phyloP scores from a whole-genome alignment of 1,140 invertebrate genomes.

The Caenorhabditis elegans region WBcel235 BX284602.5:7529001-7529500 shows the following conservation, averaged over 20 bases:
- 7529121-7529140: background rate
- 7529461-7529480: slow-evolving; percentile 13
- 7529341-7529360: background rate
- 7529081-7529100: background rate
- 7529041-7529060: background rate
- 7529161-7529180: background rate
- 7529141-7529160: background rate
- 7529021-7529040: background rate
- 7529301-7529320: background rate
- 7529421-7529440: slow-evolving; percentile 4
- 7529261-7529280: background rate
- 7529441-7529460: background rate
- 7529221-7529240: background rate
- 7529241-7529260: slow-evolving; percentile 5
- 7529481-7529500: slow-evolving; percentile 25
- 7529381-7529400: background rate
- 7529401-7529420: slow-evolving; percentile 20
- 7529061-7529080: background rate
- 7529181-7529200: background rate
- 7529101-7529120: background rate
- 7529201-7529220: background rate
- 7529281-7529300: background rate
- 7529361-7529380: background rate
- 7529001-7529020: background rate
- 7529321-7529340: background rate